phyloP scores from a whole-genome alignment of 2,888 invertebrate species.

The Clitarchus hookeri region DNA sequence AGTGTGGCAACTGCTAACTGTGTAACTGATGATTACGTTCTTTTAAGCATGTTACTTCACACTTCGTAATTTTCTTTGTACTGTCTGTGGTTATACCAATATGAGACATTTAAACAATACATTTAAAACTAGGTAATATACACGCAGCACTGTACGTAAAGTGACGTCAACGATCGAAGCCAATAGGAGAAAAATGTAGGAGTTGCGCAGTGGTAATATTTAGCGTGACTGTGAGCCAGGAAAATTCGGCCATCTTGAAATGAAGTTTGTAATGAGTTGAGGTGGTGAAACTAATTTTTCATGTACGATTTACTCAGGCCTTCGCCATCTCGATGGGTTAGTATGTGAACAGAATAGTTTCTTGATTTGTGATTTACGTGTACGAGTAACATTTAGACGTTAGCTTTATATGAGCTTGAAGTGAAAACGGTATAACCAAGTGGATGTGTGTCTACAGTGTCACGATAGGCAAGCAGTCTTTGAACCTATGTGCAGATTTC shows the following conservation, averaged over 20 bases:
- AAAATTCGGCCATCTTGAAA: slow-evolving; percentile 49
- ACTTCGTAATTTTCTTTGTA: background rate
- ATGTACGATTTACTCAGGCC: slow-evolving; percentile 43
- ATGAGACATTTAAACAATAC: background rate
- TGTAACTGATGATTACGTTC: background rate
- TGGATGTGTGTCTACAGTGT: slow-evolving; percentile 42
- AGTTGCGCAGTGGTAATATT: slow-evolving; percentile 49
- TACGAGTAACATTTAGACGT: background rate
- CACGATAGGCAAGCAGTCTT: slow-evolving; percentile 32
- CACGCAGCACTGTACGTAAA: slow-evolving; percentile 29
- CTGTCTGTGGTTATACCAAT: background rate
- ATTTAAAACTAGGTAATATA: slow-evolving; percentile 27
- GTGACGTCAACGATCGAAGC: slow-evolving; percentile 41
- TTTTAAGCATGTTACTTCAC: background rate
- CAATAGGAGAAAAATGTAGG: slow-evolving; percentile 41
- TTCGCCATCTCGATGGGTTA: slow-evolving; percentile 45
- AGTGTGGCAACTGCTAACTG: background rate
- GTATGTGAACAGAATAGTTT: slow-evolving; percentile 40
- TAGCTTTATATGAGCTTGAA: slow-evolving; percentile 15
- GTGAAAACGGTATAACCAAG: slow-evolving; percentile 27
- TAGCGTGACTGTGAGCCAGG: slow-evolving; percentile 47
- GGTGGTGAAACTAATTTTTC: slow-evolving; percentile 43
- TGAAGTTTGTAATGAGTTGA: slow-evolving; percentile 47
- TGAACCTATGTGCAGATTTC: slow-evolving; percentile 25
- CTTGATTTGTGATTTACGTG: slow-evolving; percentile 20